Evolutionary conservation across 2,113 vertebrate genomes (phyloP), one percentile per base, ranked within the genome.

Genomic region (Platysteira castanea): DNA sequence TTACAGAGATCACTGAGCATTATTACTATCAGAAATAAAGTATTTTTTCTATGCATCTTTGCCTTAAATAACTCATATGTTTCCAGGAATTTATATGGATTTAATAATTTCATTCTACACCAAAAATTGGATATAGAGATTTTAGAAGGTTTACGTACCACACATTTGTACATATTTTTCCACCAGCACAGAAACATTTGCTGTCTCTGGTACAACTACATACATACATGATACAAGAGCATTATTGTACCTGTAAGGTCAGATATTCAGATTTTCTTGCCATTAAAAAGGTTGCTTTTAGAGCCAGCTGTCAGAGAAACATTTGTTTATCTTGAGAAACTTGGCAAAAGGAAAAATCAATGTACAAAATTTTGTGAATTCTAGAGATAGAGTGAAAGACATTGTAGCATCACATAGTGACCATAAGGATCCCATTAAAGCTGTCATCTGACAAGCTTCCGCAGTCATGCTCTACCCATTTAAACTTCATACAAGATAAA

Each of bases 371-470:
- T n/a, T 73, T 88, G 78, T 71, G 53, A 30, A 74, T 87, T 84
- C 37, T 52, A 52, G 20, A 89, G 19, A 13, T 37, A 53, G 27
- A 90, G 22, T 18, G 56, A 42, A 82, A 52, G 54, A 84, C 39
- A 52, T 26, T 56, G 10, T 50, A 84, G 27, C 64, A 87, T 96
- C 88, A 87, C 83, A 93, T 79, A 75, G 80, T 10, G n/a, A 64
- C 67, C 93, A 92, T 84, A 84, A 86, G 94, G 39, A 70, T 85
- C 57, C 74, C 39, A 79, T 97, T 95, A 84, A 96, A 97, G 57
- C 26, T 47, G 63, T 57, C 59, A 15, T 85, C 52, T 81, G 85
- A 87, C 53, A 59, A 63, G 28, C 69, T 92, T 35, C 65, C 67
- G 52, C 28, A 93, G 52, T 93, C 69, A 47, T 37, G 21, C 5